Evolutionary conservation across 2,888 invertebrate genomes (phyloP), one percentile per base, ranked within the genome.

Genomic region (Sesia apiformis): DNA sequence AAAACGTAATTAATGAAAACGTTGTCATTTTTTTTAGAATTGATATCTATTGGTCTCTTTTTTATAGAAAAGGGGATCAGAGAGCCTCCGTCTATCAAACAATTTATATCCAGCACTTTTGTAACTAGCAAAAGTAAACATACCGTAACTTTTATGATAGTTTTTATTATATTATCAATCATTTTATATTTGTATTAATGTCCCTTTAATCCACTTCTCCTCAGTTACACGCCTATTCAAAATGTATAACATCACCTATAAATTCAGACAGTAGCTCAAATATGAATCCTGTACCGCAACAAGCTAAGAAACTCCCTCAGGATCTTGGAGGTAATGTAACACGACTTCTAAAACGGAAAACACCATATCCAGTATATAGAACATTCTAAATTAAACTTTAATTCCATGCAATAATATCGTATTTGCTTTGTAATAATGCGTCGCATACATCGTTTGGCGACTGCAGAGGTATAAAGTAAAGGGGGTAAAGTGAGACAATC

Each of bases 401-500:
- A 53, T 42, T 42, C 51, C 57, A 57, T 57, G 68, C 4, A 52
- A 56, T 57, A 67, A 57, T 60, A 63, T 68, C 58, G 53, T 66
- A 61, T 63, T 66, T 74, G 51, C 61, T 57, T 59, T 65, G 69
- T 57, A 49, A 55, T 54, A 53, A 38, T 50, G 46, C 53, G 65
- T 59, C 60, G 57, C 63, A 63, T 78, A 69, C 58, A 69, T 58
- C 74, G 60, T 75, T 74, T 63, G 59, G 61, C 53, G 56, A 60
- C 55, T 55, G 53, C 57, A 53, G 7, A 40, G 42, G 57, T 58
- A 64, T 62, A 62, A 69, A 72, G 78, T 70, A 79, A 85, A 84
- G 84, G 89, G 89, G 89, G 88, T 88, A 85, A 87, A 86, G 84
- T 87, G 88, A 89, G 87, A 89, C 89, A 89, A 89, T 89, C 88